Conservation (phyloP, 2,113 vertebrate species). For the Triplophysa tibetana region DNA sequence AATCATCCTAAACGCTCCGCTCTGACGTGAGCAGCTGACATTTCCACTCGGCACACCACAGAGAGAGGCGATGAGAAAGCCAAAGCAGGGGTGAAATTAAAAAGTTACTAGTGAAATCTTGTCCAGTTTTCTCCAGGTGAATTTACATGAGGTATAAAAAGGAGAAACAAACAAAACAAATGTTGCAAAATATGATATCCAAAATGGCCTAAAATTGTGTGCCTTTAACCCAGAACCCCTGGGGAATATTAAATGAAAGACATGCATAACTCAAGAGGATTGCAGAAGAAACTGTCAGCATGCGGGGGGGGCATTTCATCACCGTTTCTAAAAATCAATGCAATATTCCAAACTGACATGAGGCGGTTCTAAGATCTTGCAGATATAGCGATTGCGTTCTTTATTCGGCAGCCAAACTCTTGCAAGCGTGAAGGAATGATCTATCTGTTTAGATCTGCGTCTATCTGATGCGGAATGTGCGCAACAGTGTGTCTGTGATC, state of each 20-base stretch:
- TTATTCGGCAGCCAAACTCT: slow-evolving; percentile 27
- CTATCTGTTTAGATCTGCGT: slow-evolving; percentile 30
- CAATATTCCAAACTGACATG: slow-evolving; percentile 20
- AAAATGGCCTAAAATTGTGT: too few relatives aligned
- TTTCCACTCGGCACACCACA: slow-evolving; percentile 3
- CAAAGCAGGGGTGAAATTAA: too few relatives aligned
- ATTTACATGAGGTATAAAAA: too few relatives aligned
- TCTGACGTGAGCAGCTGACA: slow-evolving; percentile 11
- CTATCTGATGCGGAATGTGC: slow-evolving; percentile 30
- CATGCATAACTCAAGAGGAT: slow-evolving; percentile 40
- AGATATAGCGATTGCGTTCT: neutral
- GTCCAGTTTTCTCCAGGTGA: too few relatives aligned
- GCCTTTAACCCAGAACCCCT: too few relatives aligned
- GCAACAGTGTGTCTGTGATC: slow-evolving; percentile 36
- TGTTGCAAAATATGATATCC: too few relatives aligned
- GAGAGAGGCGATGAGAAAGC: neutral
- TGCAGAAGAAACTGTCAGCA: slow-evolving; percentile 27
- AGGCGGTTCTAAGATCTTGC: neutral
- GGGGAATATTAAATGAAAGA: too few relatives aligned
- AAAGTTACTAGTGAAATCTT: too few relatives aligned
- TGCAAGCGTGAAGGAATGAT: slow-evolving; percentile 18
- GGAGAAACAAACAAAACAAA: too few relatives aligned
- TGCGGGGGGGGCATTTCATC: slow-evolving; percentile 22
- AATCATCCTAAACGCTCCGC: slow-evolving; percentile 23
- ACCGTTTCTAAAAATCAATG: slow-evolving; percentile 4